These are phyloP conservation scores for Drosophila gunungcola DNA, from an alignment of 1,140 invertebrate genomes.

Conservation along the genomic window DNA sequence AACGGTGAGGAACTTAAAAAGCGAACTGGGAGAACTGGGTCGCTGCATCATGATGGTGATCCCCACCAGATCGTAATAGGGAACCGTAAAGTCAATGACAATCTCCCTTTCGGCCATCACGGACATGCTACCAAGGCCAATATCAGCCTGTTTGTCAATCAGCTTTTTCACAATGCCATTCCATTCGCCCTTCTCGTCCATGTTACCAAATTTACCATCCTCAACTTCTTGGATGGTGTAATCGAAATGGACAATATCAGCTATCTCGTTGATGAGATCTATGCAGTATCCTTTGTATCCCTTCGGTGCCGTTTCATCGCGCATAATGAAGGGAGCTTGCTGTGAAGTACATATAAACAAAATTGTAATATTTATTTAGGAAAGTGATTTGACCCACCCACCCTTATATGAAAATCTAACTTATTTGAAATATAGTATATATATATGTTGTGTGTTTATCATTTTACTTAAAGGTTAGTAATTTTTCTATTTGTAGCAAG, in stretches of 20 bases:
- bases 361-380: not conserved
- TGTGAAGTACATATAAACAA: slow-evolving; percentile 74
- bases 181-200: slow-evolving; percentile 95
- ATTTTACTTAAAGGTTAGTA: no score
- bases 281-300: slow-evolving; percentile 96
- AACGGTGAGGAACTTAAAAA: slow-evolving; percentile 99
- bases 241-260: slow-evolving; percentile 93
- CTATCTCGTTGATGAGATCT: slow-evolving; percentile 94
- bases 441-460: no score
- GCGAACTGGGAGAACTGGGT: slow-evolving; percentile 90
- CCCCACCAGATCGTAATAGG: slow-evolving; percentile 97
- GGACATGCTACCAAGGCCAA: slow-evolving; percentile 93
- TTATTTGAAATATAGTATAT: no score
- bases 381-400: no score
- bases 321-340: slow-evolving; percentile 96
- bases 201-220: slow-evolving; percentile 93
- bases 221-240: slow-evolving; percentile 93
- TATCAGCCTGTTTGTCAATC: slow-evolving; percentile 95
- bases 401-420: no score
- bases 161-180: slow-evolving; percentile 96
- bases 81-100: slow-evolving; percentile 97
- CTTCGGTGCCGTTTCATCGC: slow-evolving; percentile 87
- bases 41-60: slow-evolving; percentile 91
- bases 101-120: slow-evolving; percentile 98
- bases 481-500: no score